Evolutionary conservation across 2,113 vertebrate species (phyloP).

Genomic region (Pogona vitticeps): DNA sequence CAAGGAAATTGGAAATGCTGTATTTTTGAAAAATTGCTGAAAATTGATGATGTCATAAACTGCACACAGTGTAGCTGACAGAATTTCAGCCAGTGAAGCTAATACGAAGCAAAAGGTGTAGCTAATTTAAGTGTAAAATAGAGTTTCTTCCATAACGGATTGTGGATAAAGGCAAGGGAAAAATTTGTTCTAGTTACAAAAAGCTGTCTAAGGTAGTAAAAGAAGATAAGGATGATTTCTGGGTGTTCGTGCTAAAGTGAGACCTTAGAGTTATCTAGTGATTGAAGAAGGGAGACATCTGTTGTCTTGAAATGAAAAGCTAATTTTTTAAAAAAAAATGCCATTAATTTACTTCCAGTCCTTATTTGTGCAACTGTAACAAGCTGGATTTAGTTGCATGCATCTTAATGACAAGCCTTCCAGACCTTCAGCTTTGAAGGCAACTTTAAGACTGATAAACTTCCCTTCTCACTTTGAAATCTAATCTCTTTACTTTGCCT

Average conservation of each 20-base stretch:
- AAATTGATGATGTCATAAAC: too few species aligned
- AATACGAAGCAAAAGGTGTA: too few species aligned
- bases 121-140: background rate
- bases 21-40: too few species aligned
- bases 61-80: too few species aligned
- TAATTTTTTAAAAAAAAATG: background rate
- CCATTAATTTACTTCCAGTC: background rate
- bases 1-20: too few species aligned
- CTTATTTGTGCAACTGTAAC: background rate
- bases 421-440: background rate
- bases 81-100: too few species aligned
- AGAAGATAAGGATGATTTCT: background rate
- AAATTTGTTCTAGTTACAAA: background rate
- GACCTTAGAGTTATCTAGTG: background rate
- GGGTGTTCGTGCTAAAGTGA: background rate
- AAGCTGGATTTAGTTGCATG: background rate
- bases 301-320: background rate
- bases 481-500: background rate
- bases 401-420: background rate
- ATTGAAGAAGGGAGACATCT: background rate
- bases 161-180: background rate
- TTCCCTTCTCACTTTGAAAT: constrained; percentile 1
- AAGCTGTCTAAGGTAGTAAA: background rate
- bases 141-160: background rate
- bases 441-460: background rate